A percentile compares a stretch with the other conserved stretches of the same genome.
Conservation (phyloP, 2,888 invertebrate genomes). For the Polydrusus tereticollis region DNA sequence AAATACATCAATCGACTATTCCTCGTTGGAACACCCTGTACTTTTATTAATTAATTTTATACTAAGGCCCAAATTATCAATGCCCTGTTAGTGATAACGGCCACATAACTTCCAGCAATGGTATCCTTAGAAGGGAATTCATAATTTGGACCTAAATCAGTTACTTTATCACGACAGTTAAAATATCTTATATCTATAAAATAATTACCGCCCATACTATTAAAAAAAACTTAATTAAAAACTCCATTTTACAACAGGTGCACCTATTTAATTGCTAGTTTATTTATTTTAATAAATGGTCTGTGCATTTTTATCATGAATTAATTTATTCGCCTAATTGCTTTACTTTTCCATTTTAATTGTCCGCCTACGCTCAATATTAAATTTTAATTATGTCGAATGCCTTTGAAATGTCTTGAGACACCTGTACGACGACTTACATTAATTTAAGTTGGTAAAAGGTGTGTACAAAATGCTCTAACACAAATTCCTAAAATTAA, state of each 20-base stretch:
- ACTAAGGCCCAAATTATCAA: too few species aligned
- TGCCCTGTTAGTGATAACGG: too few species aligned
- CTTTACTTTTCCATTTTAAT: conserved; percentile 25
- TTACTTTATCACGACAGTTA: not conserved
- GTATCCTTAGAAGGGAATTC: too few species aligned
- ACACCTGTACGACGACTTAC: not conserved
- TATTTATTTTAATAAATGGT: conserved; percentile 28
- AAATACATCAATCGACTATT: too few species aligned
- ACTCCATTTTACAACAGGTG: conserved; percentile 1
- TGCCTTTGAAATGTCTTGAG: conserved; percentile 23
- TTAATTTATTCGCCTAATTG: conserved; percentile 15
- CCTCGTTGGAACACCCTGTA: too few species aligned
- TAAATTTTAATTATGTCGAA: conserved; percentile 35
- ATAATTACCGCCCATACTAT: not conserved
- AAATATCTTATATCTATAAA: conserved; percentile 5
- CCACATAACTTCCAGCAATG: too few species aligned
- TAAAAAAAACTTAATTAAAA: not conserved
- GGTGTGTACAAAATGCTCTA: too few species aligned
- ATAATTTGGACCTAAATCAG: not conserved
- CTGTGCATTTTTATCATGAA: conserved; percentile 17
- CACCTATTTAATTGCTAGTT: conserved; percentile 3
- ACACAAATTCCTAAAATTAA: too few species aligned
- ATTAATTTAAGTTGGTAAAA: too few species aligned
- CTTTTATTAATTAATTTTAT: too few species aligned
- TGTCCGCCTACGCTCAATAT: conserved; percentile 25